These are phyloP conservation scores for Cremastobaeus sp. DNA, from an alignment of 2,888 invertebrate species.

Conservation along the genomic window DNA sequence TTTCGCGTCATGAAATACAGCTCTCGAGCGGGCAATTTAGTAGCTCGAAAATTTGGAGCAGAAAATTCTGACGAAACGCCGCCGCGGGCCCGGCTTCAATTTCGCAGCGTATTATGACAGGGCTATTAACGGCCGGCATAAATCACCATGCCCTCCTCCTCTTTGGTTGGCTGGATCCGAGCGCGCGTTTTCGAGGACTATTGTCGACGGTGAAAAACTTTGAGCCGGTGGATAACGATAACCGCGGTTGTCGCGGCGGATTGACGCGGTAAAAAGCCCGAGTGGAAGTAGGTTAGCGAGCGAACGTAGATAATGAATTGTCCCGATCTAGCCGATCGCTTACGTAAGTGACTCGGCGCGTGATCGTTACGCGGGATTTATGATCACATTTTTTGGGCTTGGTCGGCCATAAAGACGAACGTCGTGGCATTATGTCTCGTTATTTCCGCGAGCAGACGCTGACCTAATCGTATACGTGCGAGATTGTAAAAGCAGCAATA, in stretches of 20 bases:
- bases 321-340: constrained; percentile 52
- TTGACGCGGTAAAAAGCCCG: constrained; percentile 35
- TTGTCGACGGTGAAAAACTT: constrained; percentile 21
- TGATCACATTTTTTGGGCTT: constrained; percentile 59
- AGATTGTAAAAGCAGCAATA: constrained; percentile 48
- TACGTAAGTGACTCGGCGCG: constrained; percentile 47
- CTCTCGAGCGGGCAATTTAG: constrained; percentile 45
- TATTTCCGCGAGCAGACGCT: constrained; percentile 49
- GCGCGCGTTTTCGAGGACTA: constrained; percentile 7
- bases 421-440: constrained; percentile 52
- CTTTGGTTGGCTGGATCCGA: too few species aligned
- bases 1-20: constrained; percentile 55
- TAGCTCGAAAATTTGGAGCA: constrained; percentile 45
- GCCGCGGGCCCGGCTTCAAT: constrained; percentile 44
- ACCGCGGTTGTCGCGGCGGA: constrained; percentile 27
- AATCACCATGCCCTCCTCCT: constrained; percentile 23
- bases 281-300: constrained; percentile 46
- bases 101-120: constrained; percentile 35
- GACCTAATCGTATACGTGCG: constrained; percentile 44
- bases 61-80: constrained; percentile 52
- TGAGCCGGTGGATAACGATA: constrained; percentile 9
- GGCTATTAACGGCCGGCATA: constrained; percentile 48
- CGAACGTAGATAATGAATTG: constrained; percentile 57
- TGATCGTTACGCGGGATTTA: constrained; percentile 61
- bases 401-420: constrained; percentile 54